Base-by-base conservation (phyloP, 2,113 vertebrate species). In the Amphiprion ocellaris region DNA sequence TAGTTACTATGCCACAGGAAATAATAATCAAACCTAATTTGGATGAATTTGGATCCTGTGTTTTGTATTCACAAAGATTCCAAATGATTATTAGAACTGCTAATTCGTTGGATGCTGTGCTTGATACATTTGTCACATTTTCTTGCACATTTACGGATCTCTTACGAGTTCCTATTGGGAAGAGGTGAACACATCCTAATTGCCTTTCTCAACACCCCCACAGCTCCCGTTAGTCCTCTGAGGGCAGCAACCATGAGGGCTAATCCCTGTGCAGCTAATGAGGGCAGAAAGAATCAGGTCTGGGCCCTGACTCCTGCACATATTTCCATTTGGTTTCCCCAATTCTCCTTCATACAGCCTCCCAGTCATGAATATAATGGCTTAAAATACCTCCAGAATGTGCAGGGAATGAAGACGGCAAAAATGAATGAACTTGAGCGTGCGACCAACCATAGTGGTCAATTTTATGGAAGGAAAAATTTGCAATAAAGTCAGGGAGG, bases 181-280 rank as follows among this genome's bases (percentile, higher is more conserved):
- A 44, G 64, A 64, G 14, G 56, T 69, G 47, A 58, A 73, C 41
- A 63, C 14, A 30, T 59, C 63, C 37, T 77, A 75, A 84, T 69
- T 21, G 3, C 10, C 15, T 79, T 67, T 69, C 37, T 39, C 72
- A 23, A 19, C 44, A 33, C 16, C 39, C 70, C 19, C 14, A 24
- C 14, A 24, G 30, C 64, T 44, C 52, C 50, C 59, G 46, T 72
- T 47, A 69, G 3, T 55, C 49, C 74, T 62, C 44, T 12, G 49
- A 26, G 78, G 71, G 68, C 69, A 68, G 56, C 37, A 47, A 82
- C 72, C 62, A 68, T 56, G 69, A 80, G 66, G 53, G 52, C 62
- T 77, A 73, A 75, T 89, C 79, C 82, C 65, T 74, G 30, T 72
- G 69, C 73, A 65, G 69, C 74, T 78, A 83, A 77, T 69, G 79